Conservation (phyloP, 2,797 vertebrate species). For the Sebastes matsubarae region DNA sequence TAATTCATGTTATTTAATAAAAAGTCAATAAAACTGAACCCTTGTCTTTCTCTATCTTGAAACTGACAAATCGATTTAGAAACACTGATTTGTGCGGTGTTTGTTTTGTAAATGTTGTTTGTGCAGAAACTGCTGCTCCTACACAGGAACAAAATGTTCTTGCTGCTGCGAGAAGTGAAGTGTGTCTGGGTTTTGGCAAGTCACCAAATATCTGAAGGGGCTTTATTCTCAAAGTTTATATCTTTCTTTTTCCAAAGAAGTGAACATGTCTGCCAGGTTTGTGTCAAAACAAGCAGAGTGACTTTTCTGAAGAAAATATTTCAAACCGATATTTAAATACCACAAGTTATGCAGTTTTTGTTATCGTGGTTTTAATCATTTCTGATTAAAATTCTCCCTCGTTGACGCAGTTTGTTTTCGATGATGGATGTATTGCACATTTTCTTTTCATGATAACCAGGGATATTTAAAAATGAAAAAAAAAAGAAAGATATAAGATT, state of each 20-base stretch:
- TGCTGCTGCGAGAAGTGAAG: not conserved
- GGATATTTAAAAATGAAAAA: too few species aligned
- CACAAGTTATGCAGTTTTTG: not conserved
- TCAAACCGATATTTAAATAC: not conserved
- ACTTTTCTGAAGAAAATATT: not conserved
- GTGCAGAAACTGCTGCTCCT: conserved; percentile 2
- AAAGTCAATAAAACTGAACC: conserved; percentile 20
- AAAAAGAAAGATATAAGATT: not conserved
- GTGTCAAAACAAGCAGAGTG: not conserved
- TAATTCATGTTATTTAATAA: conserved; percentile 55
- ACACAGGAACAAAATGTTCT: conserved; percentile 10
- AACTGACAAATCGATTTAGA: not conserved
- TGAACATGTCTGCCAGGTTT: not conserved
- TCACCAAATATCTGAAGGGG: not conserved
- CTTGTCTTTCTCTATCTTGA: conserved; percentile 6
- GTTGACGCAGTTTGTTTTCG: too few species aligned
- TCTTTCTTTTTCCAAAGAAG: not conserved
- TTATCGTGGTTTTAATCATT: accelerated
- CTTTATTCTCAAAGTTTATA: not conserved
- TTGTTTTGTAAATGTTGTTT: not conserved
- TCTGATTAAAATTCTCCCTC: not conserved
- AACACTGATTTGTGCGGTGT: not conserved
- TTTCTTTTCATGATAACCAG: too few species aligned
- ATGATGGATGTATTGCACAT: too few species aligned
- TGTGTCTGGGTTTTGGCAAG: not conserved